A percentile compares a stretch with the other conserved stretches of the same genome.
These are phyloP conservation scores for Sorex araneus DNA, from an alignment of 2,113 vertebrate species.

Conservation along the genomic window DNA sequence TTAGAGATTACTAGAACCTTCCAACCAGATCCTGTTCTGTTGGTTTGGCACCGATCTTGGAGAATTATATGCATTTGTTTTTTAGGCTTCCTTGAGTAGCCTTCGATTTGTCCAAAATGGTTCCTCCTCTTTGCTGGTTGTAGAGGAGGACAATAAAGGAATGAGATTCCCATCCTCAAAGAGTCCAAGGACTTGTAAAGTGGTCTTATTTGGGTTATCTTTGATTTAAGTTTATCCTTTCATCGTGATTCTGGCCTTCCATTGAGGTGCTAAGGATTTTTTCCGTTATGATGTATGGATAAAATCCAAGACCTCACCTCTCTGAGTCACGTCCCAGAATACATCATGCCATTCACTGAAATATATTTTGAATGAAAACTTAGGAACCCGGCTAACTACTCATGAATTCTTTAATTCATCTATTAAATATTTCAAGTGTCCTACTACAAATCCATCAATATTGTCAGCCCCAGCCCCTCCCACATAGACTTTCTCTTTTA, in stretches of 20 bases:
- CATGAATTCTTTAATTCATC: neutral
- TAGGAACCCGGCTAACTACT: neutral
- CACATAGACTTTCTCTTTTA: neutral
- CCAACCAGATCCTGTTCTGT: neutral
- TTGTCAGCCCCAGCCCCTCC: rapidly evolving
- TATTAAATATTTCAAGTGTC: neutral
- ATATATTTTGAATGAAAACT: neutral
- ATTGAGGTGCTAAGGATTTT: neutral
- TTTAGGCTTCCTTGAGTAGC: neutral
- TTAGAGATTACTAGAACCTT: neutral
- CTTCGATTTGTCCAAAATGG: neutral
- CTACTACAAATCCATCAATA: neutral
- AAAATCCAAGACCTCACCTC: too few species aligned
- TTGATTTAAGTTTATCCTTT: constrained; percentile 20
- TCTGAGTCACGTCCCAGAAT: too few species aligned
- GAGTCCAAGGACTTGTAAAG: neutral
- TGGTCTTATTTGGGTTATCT: neutral
- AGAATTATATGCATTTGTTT: constrained; percentile 4
- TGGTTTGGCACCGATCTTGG: neutral
- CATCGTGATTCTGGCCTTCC: neutral
- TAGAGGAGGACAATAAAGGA: constrained; percentile 18
- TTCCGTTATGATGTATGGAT: too few species aligned
- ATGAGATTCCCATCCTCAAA: neutral
- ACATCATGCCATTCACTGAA: neutral
- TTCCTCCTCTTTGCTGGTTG: constrained; percentile 16